Percentiles rank a stretch among this genome's conserved stretches.
Conservation (phyloP, 2,888 invertebrate species). For the Trissolcus brochymenae region DNA sequence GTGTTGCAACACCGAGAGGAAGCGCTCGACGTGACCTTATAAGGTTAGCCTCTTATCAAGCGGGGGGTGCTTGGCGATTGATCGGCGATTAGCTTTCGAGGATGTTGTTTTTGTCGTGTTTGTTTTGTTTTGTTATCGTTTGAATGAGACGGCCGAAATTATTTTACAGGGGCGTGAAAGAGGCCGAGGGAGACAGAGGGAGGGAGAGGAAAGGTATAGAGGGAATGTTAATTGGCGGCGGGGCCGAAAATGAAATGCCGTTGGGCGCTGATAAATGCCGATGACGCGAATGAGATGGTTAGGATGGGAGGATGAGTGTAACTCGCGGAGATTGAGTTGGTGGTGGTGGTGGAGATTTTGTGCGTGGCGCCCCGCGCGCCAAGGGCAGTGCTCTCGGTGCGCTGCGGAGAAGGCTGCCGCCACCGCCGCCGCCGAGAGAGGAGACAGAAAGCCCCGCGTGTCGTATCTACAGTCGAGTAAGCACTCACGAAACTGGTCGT, state of each 20-base stretch:
- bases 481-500: conserved; percentile 43
- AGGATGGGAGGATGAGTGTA: neutral
- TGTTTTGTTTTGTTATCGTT: neutral
- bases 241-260: conserved; percentile 7
- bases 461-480: conserved; percentile 41
- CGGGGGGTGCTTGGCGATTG: conserved; percentile 1
- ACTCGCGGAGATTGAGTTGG: neutral
- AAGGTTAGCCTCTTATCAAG: conserved; percentile 22
- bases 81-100: too few species aligned
- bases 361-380: conserved; percentile 15
- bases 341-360: conserved; percentile 16
- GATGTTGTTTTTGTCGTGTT: neutral
- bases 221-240: too few species aligned
- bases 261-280: neutral
- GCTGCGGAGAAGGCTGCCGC: conserved; percentile 27
- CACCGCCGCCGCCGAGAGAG: neutral
- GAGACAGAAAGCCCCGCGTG: conserved; percentile 42
- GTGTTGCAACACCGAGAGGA: conserved; percentile 1
- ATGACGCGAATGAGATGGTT: conserved; percentile 3
- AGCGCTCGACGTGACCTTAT: conserved; percentile 21
- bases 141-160: too few species aligned
- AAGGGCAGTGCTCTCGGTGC: conserved; percentile 35
- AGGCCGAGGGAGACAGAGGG: too few species aligned
- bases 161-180: too few species aligned
- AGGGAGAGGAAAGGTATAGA: too few species aligned